Conservation (phyloP, 2,797 vertebrate genomes). For the Melanotaenia boesemani region DNA sequence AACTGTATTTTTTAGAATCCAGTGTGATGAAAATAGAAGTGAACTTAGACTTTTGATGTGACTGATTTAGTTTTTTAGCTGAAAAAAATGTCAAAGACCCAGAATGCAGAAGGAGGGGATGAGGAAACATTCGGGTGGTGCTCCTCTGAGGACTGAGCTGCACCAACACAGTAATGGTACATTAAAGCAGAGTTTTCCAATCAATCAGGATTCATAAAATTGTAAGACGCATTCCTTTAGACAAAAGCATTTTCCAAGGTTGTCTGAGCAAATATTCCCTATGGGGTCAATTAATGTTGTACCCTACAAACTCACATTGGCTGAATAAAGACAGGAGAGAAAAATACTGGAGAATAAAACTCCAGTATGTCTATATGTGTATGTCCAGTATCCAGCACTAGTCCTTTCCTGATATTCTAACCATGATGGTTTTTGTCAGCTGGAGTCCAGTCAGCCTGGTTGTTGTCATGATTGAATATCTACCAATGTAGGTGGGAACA, state of each 20-base stretch:
- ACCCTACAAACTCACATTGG: background rate
- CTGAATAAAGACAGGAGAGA: slow-evolving; percentile 6
- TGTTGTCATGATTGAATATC: background rate
- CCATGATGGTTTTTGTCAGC: background rate
- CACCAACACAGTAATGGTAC: slow-evolving; percentile 49
- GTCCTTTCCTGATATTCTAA: background rate
- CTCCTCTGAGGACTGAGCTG: slow-evolving; percentile 36
- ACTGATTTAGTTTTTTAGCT: no score
- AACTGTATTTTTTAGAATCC: no score
- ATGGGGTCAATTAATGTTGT: slow-evolving; percentile 62
- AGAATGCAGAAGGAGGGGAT: slow-evolving; percentile 10
- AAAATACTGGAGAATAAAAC: no score
- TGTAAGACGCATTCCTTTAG: slow-evolving; percentile 62
- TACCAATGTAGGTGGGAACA: background rate
- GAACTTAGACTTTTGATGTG: no score
- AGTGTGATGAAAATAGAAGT: no score
- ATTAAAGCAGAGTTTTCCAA: slow-evolving; percentile 59
- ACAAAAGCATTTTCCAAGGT: slow-evolving; percentile 37
- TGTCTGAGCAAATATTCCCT: slow-evolving; percentile 57
- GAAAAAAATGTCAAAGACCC: background rate
- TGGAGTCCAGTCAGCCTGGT: background rate
- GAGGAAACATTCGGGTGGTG: slow-evolving; percentile 31
- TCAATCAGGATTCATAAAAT: slow-evolving; percentile 67
- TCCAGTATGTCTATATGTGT: no score
- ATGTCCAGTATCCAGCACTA: no score